phyloP scores from a whole-genome alignment of 2,113 vertebrate species.

The Dicerorhinus sumatrensis region DNA sequence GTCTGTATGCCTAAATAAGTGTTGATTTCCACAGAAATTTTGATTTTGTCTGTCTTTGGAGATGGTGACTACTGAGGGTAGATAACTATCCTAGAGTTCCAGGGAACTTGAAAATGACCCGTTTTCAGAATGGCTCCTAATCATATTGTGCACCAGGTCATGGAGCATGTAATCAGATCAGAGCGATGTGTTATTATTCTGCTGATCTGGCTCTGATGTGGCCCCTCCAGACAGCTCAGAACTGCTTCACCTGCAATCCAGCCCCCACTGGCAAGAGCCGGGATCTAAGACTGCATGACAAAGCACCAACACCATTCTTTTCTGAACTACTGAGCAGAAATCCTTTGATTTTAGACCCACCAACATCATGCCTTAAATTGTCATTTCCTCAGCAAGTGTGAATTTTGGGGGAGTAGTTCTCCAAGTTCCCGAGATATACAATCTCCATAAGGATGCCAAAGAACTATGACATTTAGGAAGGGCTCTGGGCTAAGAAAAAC shows the following conservation, averaged over 20 bases:
- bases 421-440: conserved; percentile 55
- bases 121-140: neutral
- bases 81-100: neutral
- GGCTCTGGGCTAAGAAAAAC: conserved; percentile 77
- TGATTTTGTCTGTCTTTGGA: neutral
- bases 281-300: no score
- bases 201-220: neutral
- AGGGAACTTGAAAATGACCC: neutral
- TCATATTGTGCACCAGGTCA: neutral
- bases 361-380: neutral
- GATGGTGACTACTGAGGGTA: neutral
- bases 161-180: neutral
- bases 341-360: neutral
- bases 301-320: neutral
- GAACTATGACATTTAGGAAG: conserved; percentile 77
- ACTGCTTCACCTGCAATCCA: neutral
- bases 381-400: conserved; percentile 55
- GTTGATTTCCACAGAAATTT: neutral
- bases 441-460: conserved; percentile 68
- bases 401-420: conserved; percentile 63
- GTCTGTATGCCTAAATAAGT: neutral
- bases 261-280: neutral
- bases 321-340: neutral
- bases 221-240: neutral
- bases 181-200: neutral